phyloP scores from a whole-genome alignment of 2,113 vertebrate species.

The Bubo blakistoni region DNA sequence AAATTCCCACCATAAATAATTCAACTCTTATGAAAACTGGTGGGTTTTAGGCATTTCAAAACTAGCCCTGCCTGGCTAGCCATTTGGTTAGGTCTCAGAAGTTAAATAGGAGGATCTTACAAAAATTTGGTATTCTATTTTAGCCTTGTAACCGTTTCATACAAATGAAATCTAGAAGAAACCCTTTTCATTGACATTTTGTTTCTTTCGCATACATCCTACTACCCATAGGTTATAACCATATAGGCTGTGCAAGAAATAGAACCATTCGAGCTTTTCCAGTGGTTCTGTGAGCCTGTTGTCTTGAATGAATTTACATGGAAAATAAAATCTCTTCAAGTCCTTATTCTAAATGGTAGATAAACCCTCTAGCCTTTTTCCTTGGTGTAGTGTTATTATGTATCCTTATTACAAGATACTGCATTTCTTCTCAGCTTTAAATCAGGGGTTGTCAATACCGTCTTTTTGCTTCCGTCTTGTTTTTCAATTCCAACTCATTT shows the following conservation, averaged over 20 bases:
- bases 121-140: slow-evolving; percentile 8
- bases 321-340: slow-evolving; percentile 38
- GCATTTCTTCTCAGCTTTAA: slow-evolving; percentile 39
- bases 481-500: slow-evolving; percentile 41
- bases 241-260: not conserved
- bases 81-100: slow-evolving; percentile 42
- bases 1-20: slow-evolving; percentile 41
- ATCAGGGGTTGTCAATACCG: not conserved
- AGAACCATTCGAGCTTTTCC: slow-evolving; percentile 23
- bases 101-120: slow-evolving; percentile 9
- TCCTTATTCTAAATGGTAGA: slow-evolving; percentile 37
- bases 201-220: not conserved
- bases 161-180: slow-evolving; percentile 21
- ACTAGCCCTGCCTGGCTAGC: not conserved
- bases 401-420: not conserved
- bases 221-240: not conserved
- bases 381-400: slow-evolving; percentile 22
- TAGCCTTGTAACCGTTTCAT: slow-evolving; percentile 6
- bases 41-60: slow-evolving; percentile 12
- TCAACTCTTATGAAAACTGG: slow-evolving; percentile 28
- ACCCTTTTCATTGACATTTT: not conserved
- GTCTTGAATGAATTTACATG: slow-evolving; percentile 14
- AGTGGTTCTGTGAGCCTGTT: slow-evolving; percentile 14
- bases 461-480: slow-evolving; percentile 44
- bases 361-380: slow-evolving; percentile 12